Conservation (phyloP, 1,140 invertebrate genomes). For the Archivesica marissinica region DNA sequence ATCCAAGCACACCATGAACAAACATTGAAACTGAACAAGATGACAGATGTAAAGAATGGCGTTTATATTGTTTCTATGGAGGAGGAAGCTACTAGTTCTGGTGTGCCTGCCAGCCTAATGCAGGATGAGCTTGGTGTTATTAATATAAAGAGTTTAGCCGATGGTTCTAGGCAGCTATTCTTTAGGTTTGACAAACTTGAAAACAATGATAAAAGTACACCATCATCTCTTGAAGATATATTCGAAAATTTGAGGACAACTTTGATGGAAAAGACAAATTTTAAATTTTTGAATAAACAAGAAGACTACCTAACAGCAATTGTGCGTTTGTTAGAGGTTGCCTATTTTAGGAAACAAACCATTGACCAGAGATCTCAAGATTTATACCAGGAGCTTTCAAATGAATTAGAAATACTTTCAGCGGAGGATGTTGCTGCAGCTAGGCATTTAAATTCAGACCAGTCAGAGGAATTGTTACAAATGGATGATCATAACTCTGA, state of each 20-base stretch:
- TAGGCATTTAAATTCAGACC: neutral
- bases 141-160: conserved; percentile 66
- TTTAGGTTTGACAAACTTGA: conserved; percentile 69
- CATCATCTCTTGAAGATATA: conserved; percentile 75
- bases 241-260: conserved; percentile 74
- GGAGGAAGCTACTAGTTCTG: conserved; percentile 11
- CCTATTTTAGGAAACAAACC: conserved; percentile 72
- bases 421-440: conserved; percentile 6
- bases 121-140: conserved; percentile 64
- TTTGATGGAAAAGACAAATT: conserved; percentile 76
- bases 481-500: neutral
- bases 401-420: conserved; percentile 64
- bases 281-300: conserved; percentile 67
- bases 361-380: conserved; percentile 64
- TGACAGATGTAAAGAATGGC: conserved; percentile 1
- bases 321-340: conserved; percentile 75
- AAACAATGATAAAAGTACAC: conserved; percentile 56
- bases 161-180: conserved; percentile 74
- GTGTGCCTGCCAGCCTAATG: neutral
- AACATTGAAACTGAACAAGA: neutral
- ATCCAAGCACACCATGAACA: neutral
- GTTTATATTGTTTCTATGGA: conserved; percentile 51
- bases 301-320: conserved; percentile 75
- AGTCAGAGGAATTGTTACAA: neutral
- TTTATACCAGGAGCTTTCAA: conserved; percentile 68